phyloP scores from a whole-genome alignment of 2,113 vertebrate species.

The Garra rufa region DNA sequence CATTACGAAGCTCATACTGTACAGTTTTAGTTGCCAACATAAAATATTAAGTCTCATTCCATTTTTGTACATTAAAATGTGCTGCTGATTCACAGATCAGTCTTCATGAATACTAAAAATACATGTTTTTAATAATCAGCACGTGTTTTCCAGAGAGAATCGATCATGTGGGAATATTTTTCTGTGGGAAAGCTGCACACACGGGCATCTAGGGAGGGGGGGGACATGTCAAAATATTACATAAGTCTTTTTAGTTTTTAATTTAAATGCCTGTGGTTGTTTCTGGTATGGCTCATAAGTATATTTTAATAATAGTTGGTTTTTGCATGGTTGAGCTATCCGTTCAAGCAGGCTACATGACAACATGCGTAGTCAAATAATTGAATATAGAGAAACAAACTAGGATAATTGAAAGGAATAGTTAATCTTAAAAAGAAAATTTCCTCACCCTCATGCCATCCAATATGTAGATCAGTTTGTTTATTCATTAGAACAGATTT shows the following conservation, averaged over 20 bases:
- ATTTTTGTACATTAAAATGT: not conserved
- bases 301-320: not conserved
- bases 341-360: not conserved
- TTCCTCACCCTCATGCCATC: no score
- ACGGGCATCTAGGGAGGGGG: conserved; percentile 17
- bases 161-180: conserved; percentile 3
- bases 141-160: not conserved
- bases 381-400: not conserved
- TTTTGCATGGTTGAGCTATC: not conserved
- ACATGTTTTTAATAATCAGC: not conserved
- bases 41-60: not conserved
- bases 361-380: not conserved
- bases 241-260: not conserved
- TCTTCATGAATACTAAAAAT: not conserved
- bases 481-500: no score
- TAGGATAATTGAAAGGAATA: not conserved
- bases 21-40: not conserved
- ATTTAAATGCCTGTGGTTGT: not conserved
- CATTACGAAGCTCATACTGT: not conserved
- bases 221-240: not conserved
- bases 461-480: no score
- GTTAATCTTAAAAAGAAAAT: not conserved
- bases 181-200: conserved; percentile 48
- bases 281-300: not conserved
- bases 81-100: not conserved